Conservation (phyloP, 2,113 vertebrate species). For the Phylloscopus trochilus region DNA sequence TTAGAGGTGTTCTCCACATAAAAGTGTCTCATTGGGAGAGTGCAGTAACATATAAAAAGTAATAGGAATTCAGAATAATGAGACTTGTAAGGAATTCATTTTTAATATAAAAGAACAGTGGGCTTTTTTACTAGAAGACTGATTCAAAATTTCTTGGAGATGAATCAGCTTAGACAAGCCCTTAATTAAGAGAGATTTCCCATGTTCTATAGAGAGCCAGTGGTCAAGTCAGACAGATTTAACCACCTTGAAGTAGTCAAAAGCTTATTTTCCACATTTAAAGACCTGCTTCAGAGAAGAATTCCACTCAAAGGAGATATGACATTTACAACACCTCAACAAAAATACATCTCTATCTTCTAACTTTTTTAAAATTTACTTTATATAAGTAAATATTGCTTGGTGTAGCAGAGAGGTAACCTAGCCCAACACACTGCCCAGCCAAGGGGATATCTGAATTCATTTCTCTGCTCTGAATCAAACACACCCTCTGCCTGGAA, state of each 20-base stretch:
- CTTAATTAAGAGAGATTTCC: background rate
- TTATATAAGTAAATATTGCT: background rate
- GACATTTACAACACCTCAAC: background rate
- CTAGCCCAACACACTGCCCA: background rate
- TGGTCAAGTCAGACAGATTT: background rate
- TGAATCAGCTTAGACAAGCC: background rate
- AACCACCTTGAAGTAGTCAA: background rate
- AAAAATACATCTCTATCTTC: background rate
- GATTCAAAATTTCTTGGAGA: background rate
- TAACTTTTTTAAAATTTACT: background rate
- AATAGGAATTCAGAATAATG: background rate
- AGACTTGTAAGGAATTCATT: background rate
- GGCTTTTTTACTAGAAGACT: background rate
- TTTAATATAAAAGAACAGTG: background rate
- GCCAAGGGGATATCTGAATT: background rate
- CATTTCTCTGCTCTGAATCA: background rate
- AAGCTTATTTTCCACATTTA: background rate
- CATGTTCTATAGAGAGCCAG: background rate
- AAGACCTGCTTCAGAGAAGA: background rate
- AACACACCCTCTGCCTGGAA: background rate
- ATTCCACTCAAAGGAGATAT: background rate
- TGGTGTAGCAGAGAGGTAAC: background rate
- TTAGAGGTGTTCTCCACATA: background rate
- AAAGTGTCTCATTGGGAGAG: background rate
- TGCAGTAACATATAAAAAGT: background rate